Base-by-base conservation (phyloP, 2,888 invertebrate genomes). In the Tachina fera region DNA sequence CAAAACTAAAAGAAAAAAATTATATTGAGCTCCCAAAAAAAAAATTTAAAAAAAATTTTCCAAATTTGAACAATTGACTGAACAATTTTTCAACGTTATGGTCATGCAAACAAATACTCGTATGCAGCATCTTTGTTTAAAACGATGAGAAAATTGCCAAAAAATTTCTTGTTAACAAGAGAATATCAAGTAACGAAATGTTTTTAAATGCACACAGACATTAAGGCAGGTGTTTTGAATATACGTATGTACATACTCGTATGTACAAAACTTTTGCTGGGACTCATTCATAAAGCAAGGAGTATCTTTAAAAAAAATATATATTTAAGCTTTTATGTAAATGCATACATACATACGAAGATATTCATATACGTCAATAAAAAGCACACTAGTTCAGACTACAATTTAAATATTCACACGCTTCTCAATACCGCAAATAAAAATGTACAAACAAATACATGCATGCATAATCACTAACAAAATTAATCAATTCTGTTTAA, bases 121-220 rank as follows among this genome's bases (percentile, higher is more conserved):
- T 49, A 51, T 60, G 60, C 85, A 85, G 85, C 86, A 80, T 86
- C 86, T 76, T 75, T 41, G 68, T 2, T 22, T 70, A 70, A 76
- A 31, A 67, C 39, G 79, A 86, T 86, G 86, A 79, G 83, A 86
- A 86, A 86, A 86, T 80, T 86, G 79, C 76, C 86, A 83, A 86
- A 86, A 85, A 67, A 53, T 80, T 60, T 77, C 16, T 53, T 76
- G 61, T 71, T 68, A 82, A 82, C 74, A 70, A 58, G 19, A 75
- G 56, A 78, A 78, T 86, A 86, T 86, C 86, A 83, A 86, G 72
- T 86, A 83, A 83, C 86, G 31, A 78, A 81, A 82, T 74, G 19
- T 74, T 74, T 74, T 74, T 13, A 63, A 74, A 65, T 81, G 80
- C 60, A 85, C 82, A 82, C 86, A 83, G 83, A 80, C 83, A 61